Evolutionary conservation across 2,888 invertebrate genomes (phyloP), one percentile per base, ranked within the genome.

Genomic region (Callimorpha dominula): DNA sequence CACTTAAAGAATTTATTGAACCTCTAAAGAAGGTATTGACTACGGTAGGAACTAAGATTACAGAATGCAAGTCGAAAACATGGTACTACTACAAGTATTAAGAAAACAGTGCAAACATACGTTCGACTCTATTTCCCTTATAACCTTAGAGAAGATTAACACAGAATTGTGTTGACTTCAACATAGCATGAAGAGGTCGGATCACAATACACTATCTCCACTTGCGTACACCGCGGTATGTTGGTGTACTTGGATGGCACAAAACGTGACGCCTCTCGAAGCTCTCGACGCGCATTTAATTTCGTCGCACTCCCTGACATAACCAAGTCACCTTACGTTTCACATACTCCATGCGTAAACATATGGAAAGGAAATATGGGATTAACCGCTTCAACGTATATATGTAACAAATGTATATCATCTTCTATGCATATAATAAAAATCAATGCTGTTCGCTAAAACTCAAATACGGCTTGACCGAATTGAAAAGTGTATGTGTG

Each of bases 241-340:
- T 15, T n/a, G 43, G 65, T 40, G 60, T 71, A 66, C n/a, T 62
- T 40, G n/a, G 42, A 11, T 14, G 63, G 54, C 72, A 77, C 82
- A 81, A 75, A 79, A 77, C 75, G 73, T 70, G 77, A 49, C 76
- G 73, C 68, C 63, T 72, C 68, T 68, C 31, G 75, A 65, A 70
- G 72, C 82, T 73, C 82, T 83, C 72, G 70, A 75, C 77, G 77
- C 78, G 70, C 85, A 81, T 81, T 78, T 86, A 85, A 85, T 85
- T 85, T 83, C 79, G 75, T 80, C 76, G 78, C 81, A 73, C 84
- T 76, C 78, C 68, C 77, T 77, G 81, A 84, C 84, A 83, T 78
- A 79, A 82, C 84, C 83, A 80, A 80, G 78, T 81, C 84, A 84
- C 84, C 81, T 86, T 83, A 78, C 74, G 69, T 76, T 76, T 74